Evolutionary conservation across 64 coral and sea anemone species (phyloP), one percentile per base, ranked within the genome.

Genomic region (Stichodactyla helianthus): DNA sequence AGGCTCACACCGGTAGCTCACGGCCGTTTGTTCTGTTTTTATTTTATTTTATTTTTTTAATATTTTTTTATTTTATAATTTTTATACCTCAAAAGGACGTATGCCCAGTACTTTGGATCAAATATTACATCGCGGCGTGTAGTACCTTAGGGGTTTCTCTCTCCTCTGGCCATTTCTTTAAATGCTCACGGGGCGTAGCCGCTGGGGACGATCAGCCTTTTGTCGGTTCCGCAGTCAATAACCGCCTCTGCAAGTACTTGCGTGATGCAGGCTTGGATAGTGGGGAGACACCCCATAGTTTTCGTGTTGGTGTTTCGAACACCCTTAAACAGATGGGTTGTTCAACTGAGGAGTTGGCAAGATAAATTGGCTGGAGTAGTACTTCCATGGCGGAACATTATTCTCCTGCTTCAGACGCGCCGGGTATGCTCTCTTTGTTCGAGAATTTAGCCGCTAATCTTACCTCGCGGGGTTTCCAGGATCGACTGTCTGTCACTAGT

Each of bases 41-140:
- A n/a, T n/a, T n/a, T n/a, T n/a, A n/a, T n/a, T n/a, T n/a, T n/a
- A n/a, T n/a, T n/a, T n/a, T n/a, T n/a, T n/a, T n/a, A n/a, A n/a
- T n/a, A n/a, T n/a, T n/a, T n/a, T n/a, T n/a, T n/a, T n/a, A n/a
- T n/a, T n/a, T n/a, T n/a, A n/a, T n/a, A n/a, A 53, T 53, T 53
- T 31, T 59, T 13, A 54, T 89, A 50, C 0, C n/a, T 6, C 58
- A 71, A 6, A 0, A 44, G 8, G 28, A 19, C 7, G 27, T 87
- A 3, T 87, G 71, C 63, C 89, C 89, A 4, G 85, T 68, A 88
- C 23, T 31, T 12, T 88, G 79, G 90, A 7, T 92, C 14, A 51
- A 92, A 25, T 92, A 87, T 51, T 83, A 92, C 53, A 59, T 53
- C 5, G 79, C 7, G 10, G 27, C 17, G 1, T 91, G 15, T 6